Base-by-base conservation (phyloP, 1,140 invertebrate species). In the Drosophila pallidifrons region DNA sequence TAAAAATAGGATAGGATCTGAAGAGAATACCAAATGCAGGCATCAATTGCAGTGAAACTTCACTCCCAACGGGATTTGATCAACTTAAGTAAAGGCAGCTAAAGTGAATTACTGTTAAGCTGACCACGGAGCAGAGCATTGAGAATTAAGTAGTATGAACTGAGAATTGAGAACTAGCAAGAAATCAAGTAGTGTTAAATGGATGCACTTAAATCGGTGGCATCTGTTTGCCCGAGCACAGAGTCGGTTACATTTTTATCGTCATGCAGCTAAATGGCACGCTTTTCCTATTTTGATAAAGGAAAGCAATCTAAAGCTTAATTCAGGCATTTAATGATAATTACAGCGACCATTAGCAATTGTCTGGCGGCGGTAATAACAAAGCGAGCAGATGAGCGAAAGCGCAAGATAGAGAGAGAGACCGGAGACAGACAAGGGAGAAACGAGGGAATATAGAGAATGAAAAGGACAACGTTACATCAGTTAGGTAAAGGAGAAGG, bases 301-400 rank as follows among this genome's bases (percentile, higher is more conserved):
- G 65, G 54, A 38, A 67, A 51, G 47, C 35, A 66, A 52, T 68
- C 49, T 54, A 74, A 57, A 69, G 72, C 66, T 69, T 69, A 75
- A 75, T 75, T 69, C 72, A 52, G 67, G 67, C 81, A 76, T 82
- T 82, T 82, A 82, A 82, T 82, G 81, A 83, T 82, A 82, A 82
- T 82, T 82, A 82, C 76, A 82, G 81, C 76, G 71, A 83, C 81
- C 81, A 82, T 82, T 82, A 82, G 80, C 81, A 82, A 82, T 82
- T 82, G 81, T 82, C 81, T 82, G 81, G 54, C 72, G 81, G 81
- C 76, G 75, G 82, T 82, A 82, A 82, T 82, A 82, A 79, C 76
- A 82, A 81, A 77, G 74, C 70, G 51, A 64, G 63, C 51, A 77
- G 74, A 77, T 73, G 61, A 58, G 28, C 57, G 52, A 75, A 60